Conservation (phyloP, 2,888 invertebrate genomes). For the Luperina testacea region DNA sequence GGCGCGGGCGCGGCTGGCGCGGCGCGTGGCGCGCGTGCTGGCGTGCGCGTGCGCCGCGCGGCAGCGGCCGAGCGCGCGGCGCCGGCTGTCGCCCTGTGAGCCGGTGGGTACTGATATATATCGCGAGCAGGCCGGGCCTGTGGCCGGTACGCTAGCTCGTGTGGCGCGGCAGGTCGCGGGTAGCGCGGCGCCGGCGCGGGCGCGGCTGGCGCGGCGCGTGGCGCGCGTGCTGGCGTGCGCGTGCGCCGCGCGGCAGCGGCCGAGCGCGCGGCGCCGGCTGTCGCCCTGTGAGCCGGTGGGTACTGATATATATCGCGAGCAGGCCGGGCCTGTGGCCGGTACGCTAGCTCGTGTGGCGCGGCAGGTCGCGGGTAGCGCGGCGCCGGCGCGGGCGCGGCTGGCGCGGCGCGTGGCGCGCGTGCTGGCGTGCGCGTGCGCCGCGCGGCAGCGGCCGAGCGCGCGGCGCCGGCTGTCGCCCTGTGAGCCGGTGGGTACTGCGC, state of each 20-base stretch:
- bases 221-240: slow-evolving; percentile 42
- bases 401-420: slow-evolving; percentile 38
- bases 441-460: neutral
- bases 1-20: slow-evolving; percentile 28
- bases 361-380: neutral
- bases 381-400: slow-evolving; percentile 23
- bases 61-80: neutral
- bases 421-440: slow-evolving; percentile 42
- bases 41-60: slow-evolving; percentile 37
- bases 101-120: slow-evolving; percentile 33
- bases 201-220: slow-evolving; percentile 40
- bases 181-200: neutral
- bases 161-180: slow-evolving; percentile 13
- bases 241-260: slow-evolving; percentile 12
- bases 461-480: no score
- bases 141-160: slow-evolving; percentile 14
- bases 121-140: slow-evolving; percentile 17
- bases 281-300: slow-evolving; percentile 9
- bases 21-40: slow-evolving; percentile 39
- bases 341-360: slow-evolving; percentile 21
- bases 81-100: neutral
- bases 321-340: slow-evolving; percentile 8
- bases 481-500: slow-evolving; percentile 32
- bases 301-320: slow-evolving; percentile 23
- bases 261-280: neutral